Base-by-base conservation (phyloP, 2,797 vertebrate species). In the Mus minutoides region DNA sequence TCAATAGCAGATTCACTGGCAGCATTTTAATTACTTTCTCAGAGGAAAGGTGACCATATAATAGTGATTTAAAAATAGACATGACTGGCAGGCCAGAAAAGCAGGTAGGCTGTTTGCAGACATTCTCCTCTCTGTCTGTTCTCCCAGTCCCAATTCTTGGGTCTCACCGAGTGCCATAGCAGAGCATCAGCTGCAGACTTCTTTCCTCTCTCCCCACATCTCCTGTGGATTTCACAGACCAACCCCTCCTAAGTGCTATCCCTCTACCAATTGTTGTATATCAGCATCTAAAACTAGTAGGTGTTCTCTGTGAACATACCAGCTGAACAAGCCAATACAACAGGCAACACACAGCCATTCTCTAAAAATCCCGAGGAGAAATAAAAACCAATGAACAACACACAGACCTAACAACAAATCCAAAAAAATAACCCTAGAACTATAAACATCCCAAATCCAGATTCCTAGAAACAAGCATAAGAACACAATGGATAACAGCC, bases 1-100 rank as follows among this genome's bases (percentile, higher is more conserved):
- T 84, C 58, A 80, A 52, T 85, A 92, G 60, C 12, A 60, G 89
- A 95, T 84, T 34, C 21, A 76, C 17, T 31, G 58, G 34, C 29
- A 85, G 14, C 22, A 26, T 85, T 56, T 92, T 86, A 96, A 87
- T 84, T 94, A 46, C 86, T 96, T 92, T 80, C 62, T 96, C 52
- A 67, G 67, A 94, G 40, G 91, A 94, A 91, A 91, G 75, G 86
- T 75, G 29, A 58, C 79, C n/a, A 31, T 5, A 4, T 5, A 73
- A 93, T 24, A 43, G 12, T 93, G 37, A 71, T 90, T 91, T 94
- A 60, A 92, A 91, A 94, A 87, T 62, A 79, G 16, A 93, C 40
- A n/a, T 69, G 54, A 52, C 43, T 14, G 19, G 17, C 19, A 13
- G 2, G 11, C 83, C 43, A 67, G 60, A 21, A 85, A 67, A 5